phyloP scores from a whole-genome alignment of 1,140 invertebrate genomes.

The Drosophila orena region DNA sequence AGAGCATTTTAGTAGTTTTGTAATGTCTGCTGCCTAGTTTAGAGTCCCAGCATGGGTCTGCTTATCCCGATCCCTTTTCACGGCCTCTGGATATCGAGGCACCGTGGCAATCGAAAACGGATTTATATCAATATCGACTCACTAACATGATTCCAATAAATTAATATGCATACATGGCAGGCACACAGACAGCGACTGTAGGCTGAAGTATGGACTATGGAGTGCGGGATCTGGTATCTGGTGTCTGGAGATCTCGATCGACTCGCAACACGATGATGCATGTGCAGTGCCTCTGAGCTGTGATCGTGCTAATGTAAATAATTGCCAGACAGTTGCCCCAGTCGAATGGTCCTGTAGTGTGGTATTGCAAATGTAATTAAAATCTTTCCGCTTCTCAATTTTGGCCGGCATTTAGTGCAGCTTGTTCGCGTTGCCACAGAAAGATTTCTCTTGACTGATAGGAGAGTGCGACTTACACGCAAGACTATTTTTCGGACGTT shows the following conservation, averaged over 20 bases:
- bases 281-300: constrained; percentile 83
- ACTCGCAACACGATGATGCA: constrained; percentile 81
- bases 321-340: constrained; percentile 68
- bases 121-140: constrained; percentile 85
- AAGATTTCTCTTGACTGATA: constrained; percentile 78
- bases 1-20: constrained; percentile 50
- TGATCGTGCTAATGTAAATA: constrained; percentile 85
- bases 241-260: constrained; percentile 68
- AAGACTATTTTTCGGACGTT: constrained; percentile 31
- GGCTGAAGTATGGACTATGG: constrained; percentile 3
- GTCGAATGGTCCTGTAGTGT: constrained; percentile 13
- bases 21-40: constrained; percentile 46
- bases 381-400: constrained; percentile 78
- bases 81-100: constrained; percentile 48
- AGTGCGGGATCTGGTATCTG: background rate
- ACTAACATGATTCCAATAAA: constrained; percentile 85
- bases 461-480: constrained; percentile 72
- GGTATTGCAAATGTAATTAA: constrained; percentile 72
- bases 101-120: constrained; percentile 76
- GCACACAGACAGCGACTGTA: constrained; percentile 51
- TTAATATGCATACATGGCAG: constrained; percentile 83
- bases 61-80: background rate
- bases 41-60: constrained; percentile 44
- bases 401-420: constrained; percentile 41
- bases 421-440: constrained; percentile 54